Conservation (phyloP, 2,797 vertebrate genomes). For the Oreochromis mossambicus region DNA sequence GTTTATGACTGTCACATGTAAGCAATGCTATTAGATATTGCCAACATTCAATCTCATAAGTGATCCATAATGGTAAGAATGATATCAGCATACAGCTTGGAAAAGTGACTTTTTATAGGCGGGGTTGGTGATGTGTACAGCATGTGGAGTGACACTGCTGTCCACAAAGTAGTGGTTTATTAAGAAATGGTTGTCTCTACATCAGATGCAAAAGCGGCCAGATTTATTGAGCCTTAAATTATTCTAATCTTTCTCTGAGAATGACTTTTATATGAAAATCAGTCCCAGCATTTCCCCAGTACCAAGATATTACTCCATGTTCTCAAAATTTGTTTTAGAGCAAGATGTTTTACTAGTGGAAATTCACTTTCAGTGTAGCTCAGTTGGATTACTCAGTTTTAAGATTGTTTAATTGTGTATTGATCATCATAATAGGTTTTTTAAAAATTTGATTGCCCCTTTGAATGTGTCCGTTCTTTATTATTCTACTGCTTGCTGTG, state of each 20-base stretch:
- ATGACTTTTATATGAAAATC: constrained; percentile 42
- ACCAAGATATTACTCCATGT: background rate
- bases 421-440: constrained; percentile 26
- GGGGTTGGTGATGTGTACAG: constrained; percentile 17
- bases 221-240: constrained; percentile 41
- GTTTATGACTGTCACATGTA: constrained; percentile 53
- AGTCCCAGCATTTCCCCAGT: background rate
- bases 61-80: constrained; percentile 29
- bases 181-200: constrained; percentile 18
- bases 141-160: constrained; percentile 20
- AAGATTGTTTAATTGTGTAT: constrained; percentile 15
- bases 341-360: background rate
- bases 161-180: constrained; percentile 28
- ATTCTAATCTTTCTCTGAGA: constrained; percentile 27
- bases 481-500: background rate
- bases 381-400: background rate
- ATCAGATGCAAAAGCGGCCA: background rate
- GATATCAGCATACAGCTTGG: constrained; percentile 48
- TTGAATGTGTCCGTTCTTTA: background rate
- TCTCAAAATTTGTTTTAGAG: background rate
- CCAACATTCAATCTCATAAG: constrained; percentile 58
- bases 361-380: background rate
- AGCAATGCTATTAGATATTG: constrained; percentile 19
- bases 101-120: constrained; percentile 64
- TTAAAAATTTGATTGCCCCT: constrained; percentile 3